Evolutionary conservation across 2,797 vertebrate genomes (phyloP), one percentile per base, ranked within the genome.

Genomic region (Telmatherina bonti): DNA sequence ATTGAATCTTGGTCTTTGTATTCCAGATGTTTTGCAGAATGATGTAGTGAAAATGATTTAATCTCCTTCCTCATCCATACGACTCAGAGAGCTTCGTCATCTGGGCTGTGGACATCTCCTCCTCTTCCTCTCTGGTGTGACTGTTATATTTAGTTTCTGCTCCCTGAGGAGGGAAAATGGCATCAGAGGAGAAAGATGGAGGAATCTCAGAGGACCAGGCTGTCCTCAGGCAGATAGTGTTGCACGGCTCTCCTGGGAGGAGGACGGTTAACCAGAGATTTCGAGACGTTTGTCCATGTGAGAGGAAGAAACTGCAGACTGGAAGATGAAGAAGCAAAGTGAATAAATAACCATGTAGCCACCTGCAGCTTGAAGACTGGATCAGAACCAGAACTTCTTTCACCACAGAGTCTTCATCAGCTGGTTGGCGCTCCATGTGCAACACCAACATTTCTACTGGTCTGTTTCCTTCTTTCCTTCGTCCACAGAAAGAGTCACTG

Each of bases 61-160:
- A 27, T 38, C 4, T 11, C 20, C 29, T 35, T 45, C 29, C 26
- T 15, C 36, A 58, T 20, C 45, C n/a, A 22, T 16, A 62, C 63
- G 16, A 10, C 4, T 49, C 12, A 27, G 29, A 80, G 56, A 56
- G 69, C 79, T 69, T 80, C 58, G 71, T 70, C 72, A 66, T 88
- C 70, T 67, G 41, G 61, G 62, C n/a, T 77, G 82, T 74, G 89
- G 87, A 91, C 90, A 90, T 36, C 35, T 88, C 85, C 81, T 85
- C 67, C 31, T 76, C 64, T 52, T 74, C 89, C 85, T 88, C 85
- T 79, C 79, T 71, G 78, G 86, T 85, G 85, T 75, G 64, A 76
- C 85, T 88, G 88, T 92, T 89, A 92, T 91, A 88, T 90, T 90
- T 87, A 87, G 89, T 91, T 89, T 88, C 84, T 82, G 86, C 72